Evolutionary conservation across 2,888 invertebrate genomes (phyloP), one percentile per base, ranked within the genome.

Genomic region (Alcis repandata): DNA sequence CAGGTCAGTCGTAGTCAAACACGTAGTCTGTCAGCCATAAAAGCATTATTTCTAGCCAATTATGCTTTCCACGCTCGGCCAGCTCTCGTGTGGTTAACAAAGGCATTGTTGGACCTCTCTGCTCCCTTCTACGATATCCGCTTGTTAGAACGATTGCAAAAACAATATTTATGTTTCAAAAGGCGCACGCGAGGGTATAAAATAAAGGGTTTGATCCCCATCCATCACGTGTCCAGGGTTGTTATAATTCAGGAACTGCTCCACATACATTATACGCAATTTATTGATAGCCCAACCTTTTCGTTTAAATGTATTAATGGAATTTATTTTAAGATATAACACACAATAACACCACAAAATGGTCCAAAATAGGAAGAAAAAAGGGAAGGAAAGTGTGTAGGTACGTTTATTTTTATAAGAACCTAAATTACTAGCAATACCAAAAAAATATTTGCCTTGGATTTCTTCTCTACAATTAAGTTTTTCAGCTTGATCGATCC

Each of bases 151-250:
- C 22, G 59, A 54, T 54, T 53, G 48, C 53, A 64, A 64, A 64
- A 59, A 64, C 63, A 59, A 64, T 64, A 59, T 64, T 64, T 64
- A 59, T 64, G 54, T 36, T 48, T 53, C 48, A 17, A 53, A 49
- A 52, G 52, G 63, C 57, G 17, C 52, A 32, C 40, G 38, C 41
- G 54, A 27, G 48, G 53, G 41, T 59, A 17, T 17, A 43, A 32
- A 13, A 59, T 53, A 53, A 58, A 64, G 54, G 63, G 54, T 53
- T 54, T 48, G 52, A 46, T 40, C 43, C n/a, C 43, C 63, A 53
- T 59, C 48, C 41, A 59, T 59, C 59, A 59, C 59, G 11, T 19
- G 22, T 19, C 52, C 45, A 63, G 20, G 54, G 15, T 22, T 46
- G 46, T 59, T 58, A 59, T 63, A 45, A 52, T 46, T 41, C 49